These are phyloP conservation scores for Hylia prasina DNA, from an alignment of 2,113 vertebrate species.

Conservation along the genomic window DNA sequence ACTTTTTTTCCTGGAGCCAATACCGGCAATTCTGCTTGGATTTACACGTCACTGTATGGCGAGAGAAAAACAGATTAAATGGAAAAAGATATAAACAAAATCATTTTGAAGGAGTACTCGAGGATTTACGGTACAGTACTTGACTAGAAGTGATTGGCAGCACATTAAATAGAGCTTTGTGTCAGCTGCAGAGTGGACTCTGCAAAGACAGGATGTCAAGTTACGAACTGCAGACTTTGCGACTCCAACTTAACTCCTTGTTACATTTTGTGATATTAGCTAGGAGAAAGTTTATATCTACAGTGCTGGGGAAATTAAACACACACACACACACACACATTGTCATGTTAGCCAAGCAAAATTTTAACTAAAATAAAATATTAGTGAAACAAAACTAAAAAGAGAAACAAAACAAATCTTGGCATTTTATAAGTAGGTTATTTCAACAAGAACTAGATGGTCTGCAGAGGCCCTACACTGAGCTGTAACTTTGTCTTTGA, in stretches of 20 bases:
- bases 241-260: constrained; percentile 72
- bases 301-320: constrained; percentile 38
- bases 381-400: constrained; percentile 53
- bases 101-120: constrained; percentile 39
- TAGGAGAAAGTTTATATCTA: constrained; percentile 64
- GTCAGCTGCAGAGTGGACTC: constrained; percentile 62
- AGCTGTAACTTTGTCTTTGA: constrained; percentile 1
- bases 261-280: constrained; percentile 70
- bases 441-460: constrained; percentile 19
- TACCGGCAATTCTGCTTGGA: constrained; percentile 11
- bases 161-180: constrained; percentile 73
- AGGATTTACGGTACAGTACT: constrained; percentile 62
- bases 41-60: neutral
- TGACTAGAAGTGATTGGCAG: constrained; percentile 66
- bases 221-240: constrained; percentile 71
- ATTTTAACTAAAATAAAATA: constrained; percentile 54
- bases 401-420: constrained; percentile 33
- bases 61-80: constrained; percentile 34
- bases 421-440: constrained; percentile 25
- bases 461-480: neutral
- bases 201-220: constrained; percentile 69
- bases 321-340: neutral
- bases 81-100: constrained; percentile 46
- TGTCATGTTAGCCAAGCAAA: constrained; percentile 47
- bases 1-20: neutral